phyloP scores from a whole-genome alignment of 2,888 invertebrate species.

The Dasypogon diadema region DNA sequence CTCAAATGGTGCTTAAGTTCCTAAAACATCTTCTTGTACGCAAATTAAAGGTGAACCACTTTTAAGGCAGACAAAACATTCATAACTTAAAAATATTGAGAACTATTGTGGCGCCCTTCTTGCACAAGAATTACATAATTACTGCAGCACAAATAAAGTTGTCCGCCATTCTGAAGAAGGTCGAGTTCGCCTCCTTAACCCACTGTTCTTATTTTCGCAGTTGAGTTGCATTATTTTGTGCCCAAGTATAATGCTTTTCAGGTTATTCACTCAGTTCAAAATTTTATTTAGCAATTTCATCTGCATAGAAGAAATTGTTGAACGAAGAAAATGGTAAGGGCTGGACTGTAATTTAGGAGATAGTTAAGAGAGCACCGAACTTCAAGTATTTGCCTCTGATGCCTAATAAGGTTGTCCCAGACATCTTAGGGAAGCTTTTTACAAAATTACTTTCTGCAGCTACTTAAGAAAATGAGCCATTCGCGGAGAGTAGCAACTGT shows the following conservation, averaged over 20 bases:
- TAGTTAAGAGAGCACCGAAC: not conserved
- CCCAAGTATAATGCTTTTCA: not conserved
- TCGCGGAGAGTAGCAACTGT: too few relatives aligned
- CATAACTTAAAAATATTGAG: not conserved
- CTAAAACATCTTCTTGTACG: not conserved
- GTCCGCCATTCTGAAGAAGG: not conserved
- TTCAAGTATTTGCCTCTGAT: not conserved
- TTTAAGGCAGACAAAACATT: not conserved
- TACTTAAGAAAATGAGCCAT: conserved; percentile 35
- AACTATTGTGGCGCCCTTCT: not conserved
- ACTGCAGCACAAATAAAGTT: not conserved
- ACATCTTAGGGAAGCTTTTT: conserved; percentile 7
- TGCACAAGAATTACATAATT: not conserved
- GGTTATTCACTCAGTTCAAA: not conserved
- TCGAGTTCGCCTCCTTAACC: not conserved
- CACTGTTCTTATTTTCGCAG: too few relatives aligned
- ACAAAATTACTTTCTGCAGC: conserved; percentile 33
- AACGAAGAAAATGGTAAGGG: not conserved
- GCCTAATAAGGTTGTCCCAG: not conserved
- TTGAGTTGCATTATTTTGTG: too few relatives aligned
- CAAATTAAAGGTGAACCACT: not conserved
- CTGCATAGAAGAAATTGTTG: not conserved
- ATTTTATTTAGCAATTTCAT: not conserved
- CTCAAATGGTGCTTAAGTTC: not conserved
- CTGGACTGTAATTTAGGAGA: not conserved